These are phyloP conservation scores for Cryptophagus acutangulus DNA, from an alignment of 2,888 invertebrate species.

Conservation along the genomic window DNA sequence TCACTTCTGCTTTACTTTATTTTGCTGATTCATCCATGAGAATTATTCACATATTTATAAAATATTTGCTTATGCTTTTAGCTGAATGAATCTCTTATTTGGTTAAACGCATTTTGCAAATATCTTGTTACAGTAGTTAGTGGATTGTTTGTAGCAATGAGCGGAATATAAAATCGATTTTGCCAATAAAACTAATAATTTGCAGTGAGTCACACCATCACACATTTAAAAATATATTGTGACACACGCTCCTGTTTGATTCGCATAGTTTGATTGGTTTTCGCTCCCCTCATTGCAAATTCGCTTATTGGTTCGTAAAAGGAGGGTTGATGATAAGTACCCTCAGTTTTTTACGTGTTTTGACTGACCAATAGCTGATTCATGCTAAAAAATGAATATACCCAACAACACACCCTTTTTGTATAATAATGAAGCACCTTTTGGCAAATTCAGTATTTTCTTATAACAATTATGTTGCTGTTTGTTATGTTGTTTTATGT, in stretches of 20 bases:
- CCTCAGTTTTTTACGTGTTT: constrained; percentile 44
- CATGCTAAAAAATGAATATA: too few species aligned
- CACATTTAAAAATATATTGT: background rate
- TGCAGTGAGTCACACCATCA: constrained; percentile 31
- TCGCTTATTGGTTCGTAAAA: constrained; percentile 39
- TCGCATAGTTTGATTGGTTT: constrained; percentile 29
- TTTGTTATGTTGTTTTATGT: too few species aligned
- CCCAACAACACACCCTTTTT: too few species aligned
- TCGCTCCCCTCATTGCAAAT: constrained; percentile 36
- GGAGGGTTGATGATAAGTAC: constrained; percentile 36
- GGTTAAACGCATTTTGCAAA: too few species aligned
- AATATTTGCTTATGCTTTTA: background rate
- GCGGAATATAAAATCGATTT: constrained; percentile 12
- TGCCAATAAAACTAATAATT: constrained; percentile 35
- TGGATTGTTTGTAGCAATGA: background rate
- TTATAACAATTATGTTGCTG: too few species aligned
- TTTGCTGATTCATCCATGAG: background rate
- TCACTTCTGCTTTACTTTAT: background rate
- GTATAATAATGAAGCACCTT: too few species aligned
- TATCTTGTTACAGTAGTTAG: too few species aligned
- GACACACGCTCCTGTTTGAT: too few species aligned
- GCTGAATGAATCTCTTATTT: background rate
- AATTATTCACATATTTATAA: constrained; percentile 2
- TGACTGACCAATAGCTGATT: constrained; percentile 40
- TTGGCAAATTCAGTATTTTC: too few species aligned